phyloP scores from a whole-genome alignment of 2,113 vertebrate species.

The Odocoileus hemionus region DNA sequence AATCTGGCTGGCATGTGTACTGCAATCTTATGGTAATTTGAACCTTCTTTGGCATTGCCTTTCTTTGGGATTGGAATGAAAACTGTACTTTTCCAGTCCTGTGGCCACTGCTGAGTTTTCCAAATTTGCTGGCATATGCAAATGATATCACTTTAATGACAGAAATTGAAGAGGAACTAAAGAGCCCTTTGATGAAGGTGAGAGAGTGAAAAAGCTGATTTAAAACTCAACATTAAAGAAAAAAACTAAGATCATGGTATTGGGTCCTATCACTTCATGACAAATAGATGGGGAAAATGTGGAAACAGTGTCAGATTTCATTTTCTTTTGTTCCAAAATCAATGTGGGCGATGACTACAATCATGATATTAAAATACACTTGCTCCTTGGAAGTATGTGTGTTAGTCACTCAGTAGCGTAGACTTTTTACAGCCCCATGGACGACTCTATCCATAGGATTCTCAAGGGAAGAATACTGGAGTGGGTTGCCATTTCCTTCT shows the following conservation, averaged over 20 bases:
- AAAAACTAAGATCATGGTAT: neutral
- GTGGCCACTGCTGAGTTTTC: neutral
- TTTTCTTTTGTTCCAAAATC: neutral
- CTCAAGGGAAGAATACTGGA: neutral
- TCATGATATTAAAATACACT: neutral
- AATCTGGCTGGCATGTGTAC: neutral
- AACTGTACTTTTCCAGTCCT: neutral
- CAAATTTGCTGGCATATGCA: neutral
- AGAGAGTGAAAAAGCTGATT: neutral
- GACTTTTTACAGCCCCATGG: neutral
- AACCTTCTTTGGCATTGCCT: neutral
- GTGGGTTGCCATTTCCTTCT: neutral
- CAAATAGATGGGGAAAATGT: neutral
- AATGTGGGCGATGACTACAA: neutral
- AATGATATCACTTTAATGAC: neutral
- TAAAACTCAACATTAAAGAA: neutral
- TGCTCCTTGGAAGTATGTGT: neutral
- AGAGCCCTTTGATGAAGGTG: neutral
- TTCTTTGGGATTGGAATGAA: neutral
- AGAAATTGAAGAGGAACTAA: neutral
- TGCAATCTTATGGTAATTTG: neutral
- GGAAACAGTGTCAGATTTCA: neutral
- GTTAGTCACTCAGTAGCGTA: neutral
- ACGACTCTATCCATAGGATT: neutral
- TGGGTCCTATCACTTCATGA: neutral